These are phyloP conservation scores for Sitophilus oryzae DNA, from an alignment of 1,140 invertebrate species.

Conservation along the genomic window DNA sequence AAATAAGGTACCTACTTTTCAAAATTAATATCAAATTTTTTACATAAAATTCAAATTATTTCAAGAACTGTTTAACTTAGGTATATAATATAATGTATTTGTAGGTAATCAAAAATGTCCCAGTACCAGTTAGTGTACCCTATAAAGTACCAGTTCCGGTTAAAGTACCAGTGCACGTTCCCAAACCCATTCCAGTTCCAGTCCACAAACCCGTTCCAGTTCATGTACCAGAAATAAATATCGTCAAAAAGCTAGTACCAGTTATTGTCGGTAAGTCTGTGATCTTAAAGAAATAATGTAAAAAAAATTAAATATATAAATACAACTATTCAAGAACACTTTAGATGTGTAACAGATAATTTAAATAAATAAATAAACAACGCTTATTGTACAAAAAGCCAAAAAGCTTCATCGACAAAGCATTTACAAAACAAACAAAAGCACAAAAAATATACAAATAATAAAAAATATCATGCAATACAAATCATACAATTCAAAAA, in stretches of 20 bases:
- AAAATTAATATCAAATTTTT: too few relatives aligned
- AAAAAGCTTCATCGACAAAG: too few relatives aligned
- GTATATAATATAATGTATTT: slow-evolving; percentile 45
- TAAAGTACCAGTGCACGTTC: slow-evolving; percentile 41
- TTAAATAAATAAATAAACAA: too few relatives aligned
- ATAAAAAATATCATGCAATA: too few relatives aligned
- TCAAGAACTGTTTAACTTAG: too few relatives aligned
- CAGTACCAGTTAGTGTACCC: slow-evolving; percentile 50
- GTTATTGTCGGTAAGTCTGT: slow-evolving; percentile 40
- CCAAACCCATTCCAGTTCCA: slow-evolving; percentile 41
- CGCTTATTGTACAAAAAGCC: too few relatives aligned
- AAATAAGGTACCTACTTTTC: too few relatives aligned
- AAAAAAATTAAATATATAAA: too few relatives aligned
- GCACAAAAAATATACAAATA: too few relatives aligned
- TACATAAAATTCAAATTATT: too few relatives aligned
- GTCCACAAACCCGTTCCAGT: slow-evolving; percentile 42
- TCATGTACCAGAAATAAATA: slow-evolving; percentile 44
- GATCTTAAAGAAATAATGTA: background rate
- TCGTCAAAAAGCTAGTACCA: slow-evolving; percentile 56
- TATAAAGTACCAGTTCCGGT: slow-evolving; percentile 53
- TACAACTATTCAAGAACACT: background rate
- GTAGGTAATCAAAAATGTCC: slow-evolving; percentile 44
- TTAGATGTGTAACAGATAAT: background rate
- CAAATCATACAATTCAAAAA: too few relatives aligned
- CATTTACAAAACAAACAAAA: too few relatives aligned